phyloP scores from a whole-genome alignment of 1,140 invertebrate species.

The Dysdera silvatica region DNA sequence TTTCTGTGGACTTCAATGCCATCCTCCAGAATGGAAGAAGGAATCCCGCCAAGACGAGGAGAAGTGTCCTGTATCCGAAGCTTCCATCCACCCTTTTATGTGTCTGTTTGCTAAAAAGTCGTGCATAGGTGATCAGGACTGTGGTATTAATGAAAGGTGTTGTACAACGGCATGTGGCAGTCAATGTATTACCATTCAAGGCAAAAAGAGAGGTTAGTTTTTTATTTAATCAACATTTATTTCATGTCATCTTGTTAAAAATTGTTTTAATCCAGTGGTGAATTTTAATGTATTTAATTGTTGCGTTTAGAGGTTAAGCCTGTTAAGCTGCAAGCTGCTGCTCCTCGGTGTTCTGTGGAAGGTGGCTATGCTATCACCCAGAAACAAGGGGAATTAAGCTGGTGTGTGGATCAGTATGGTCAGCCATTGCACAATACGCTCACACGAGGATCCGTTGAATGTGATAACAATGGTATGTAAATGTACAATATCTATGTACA shows the following conservation, averaged over 20 bases:
- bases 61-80: slow-evolving; percentile 23
- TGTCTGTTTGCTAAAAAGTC: slow-evolving; percentile 27
- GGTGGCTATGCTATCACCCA: slow-evolving; percentile 40
- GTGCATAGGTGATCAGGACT: slow-evolving; percentile 35
- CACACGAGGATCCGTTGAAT: slow-evolving; percentile 40
- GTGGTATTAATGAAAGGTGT: slow-evolving; percentile 32
- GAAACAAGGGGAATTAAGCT: slow-evolving; percentile 39
- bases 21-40: neutral
- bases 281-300: neutral
- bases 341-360: slow-evolving; percentile 38
- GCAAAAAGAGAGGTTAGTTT: neutral
- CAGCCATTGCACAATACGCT: slow-evolving; percentile 39
- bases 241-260: neutral
- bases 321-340: slow-evolving; percentile 32
- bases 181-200: slow-evolving; percentile 15
- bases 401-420: slow-evolving; percentile 42
- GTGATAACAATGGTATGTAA: slow-evolving; percentile 38
- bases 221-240: neutral
- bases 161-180: slow-evolving; percentile 35
- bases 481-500: too few species aligned
- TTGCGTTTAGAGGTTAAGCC: neutral
- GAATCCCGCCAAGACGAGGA: slow-evolving; percentile 26
- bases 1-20: slow-evolving; percentile 19
- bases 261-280: neutral
- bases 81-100: slow-evolving; percentile 4